Conservation (phyloP, 2,888 invertebrate genomes). For the Anorthoa munda region DNA sequence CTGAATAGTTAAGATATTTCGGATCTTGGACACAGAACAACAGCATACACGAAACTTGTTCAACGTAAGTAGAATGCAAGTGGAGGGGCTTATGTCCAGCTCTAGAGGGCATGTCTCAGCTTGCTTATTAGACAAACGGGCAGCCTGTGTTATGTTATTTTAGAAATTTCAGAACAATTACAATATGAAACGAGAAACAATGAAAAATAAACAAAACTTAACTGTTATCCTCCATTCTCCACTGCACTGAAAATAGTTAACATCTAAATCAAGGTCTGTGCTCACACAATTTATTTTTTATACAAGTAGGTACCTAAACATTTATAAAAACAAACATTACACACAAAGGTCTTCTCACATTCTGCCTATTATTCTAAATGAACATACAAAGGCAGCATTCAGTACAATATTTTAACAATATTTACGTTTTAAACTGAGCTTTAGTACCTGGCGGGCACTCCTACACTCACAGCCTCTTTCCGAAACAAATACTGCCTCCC, state of each 20-base stretch:
- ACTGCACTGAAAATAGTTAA: neutral
- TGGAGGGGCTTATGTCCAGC: neutral
- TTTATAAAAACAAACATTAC: neutral
- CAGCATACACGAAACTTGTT: no score
- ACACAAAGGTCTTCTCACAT: slow-evolving; percentile 33
- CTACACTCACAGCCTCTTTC: slow-evolving; percentile 36
- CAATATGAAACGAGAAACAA: neutral
- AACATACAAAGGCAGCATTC: slow-evolving; percentile 25
- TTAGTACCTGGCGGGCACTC: slow-evolving; percentile 53
- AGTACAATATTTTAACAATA: slow-evolving; percentile 22
- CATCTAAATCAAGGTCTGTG: neutral
- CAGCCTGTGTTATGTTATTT: neutral
- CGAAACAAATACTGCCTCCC: slow-evolving; percentile 70
- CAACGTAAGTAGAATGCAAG: neutral
- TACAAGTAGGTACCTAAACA: neutral
- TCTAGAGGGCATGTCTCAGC: no score
- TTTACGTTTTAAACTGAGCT: slow-evolving; percentile 19
- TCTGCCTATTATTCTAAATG: slow-evolving; percentile 2
- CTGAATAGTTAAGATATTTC: no score
- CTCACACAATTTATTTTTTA: no score
- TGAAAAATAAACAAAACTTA: neutral
- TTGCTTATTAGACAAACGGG: neutral
- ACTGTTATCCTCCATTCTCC: neutral
- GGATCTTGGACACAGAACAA: no score
- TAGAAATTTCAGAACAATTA: neutral